Evolutionary conservation across 2,888 invertebrate genomes (phyloP).

Genomic region (Sminthurinus aureus): DNA sequence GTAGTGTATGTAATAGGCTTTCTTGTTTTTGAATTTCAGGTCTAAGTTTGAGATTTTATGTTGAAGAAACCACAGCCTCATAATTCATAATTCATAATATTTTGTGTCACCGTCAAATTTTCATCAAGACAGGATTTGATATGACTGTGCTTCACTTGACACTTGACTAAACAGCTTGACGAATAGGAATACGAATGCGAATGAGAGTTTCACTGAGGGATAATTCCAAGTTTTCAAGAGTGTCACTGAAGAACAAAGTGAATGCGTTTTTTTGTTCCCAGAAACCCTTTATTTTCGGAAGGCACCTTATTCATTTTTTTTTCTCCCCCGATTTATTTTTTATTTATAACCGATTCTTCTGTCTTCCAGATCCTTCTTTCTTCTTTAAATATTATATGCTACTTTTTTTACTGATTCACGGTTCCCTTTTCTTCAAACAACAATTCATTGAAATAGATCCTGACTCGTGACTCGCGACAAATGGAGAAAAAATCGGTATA

Average conservation of each 20-base stretch:
- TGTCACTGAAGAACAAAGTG: slow-evolving; percentile 31
- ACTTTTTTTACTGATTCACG: background rate
- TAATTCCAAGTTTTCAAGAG: slow-evolving; percentile 27
- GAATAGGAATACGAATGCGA: background rate
- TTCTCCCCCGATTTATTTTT: background rate
- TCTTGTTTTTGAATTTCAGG: background rate
- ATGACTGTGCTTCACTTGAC: slow-evolving; percentile 13
- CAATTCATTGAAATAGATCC: background rate
- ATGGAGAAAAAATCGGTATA: background rate
- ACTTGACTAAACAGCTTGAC: too few species aligned
- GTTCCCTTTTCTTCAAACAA: background rate
- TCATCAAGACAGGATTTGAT: slow-evolving; percentile 17
- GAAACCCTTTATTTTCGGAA: slow-evolving; percentile 46
- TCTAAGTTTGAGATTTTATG: background rate
- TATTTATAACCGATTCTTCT: slow-evolving; percentile 1
- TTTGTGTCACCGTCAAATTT: background rate
- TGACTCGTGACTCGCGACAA: background rate
- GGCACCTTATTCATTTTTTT: slow-evolving; percentile 43
- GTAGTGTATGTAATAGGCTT: background rate
- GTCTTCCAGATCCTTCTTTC: background rate
- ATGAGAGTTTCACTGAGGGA: slow-evolving; percentile 6
- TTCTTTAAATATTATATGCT: background rate
- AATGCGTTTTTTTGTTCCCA: slow-evolving; percentile 46
- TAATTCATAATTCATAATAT: slow-evolving; percentile 6
- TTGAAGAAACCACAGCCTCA: too few species aligned